phyloP scores from a whole-genome alignment of 1,140 invertebrate genomes.

The Zaprionus lachaisei region DNA sequence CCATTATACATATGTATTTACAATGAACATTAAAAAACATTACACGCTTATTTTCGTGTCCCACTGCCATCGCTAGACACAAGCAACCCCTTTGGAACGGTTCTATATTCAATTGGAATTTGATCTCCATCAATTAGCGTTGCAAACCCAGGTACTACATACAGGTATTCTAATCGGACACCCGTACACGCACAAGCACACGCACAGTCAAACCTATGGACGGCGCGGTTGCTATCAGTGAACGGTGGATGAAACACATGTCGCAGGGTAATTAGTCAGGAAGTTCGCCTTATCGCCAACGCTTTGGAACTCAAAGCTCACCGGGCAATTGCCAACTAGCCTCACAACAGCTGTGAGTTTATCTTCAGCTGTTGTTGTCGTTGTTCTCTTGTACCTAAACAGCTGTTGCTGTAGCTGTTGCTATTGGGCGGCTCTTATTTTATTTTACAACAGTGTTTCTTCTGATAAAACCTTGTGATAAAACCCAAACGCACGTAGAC shows the following conservation, averaged over 20 bases:
- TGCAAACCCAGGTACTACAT: constrained; percentile 10
- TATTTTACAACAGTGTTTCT: constrained; percentile 52
- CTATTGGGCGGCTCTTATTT: constrained; percentile 20
- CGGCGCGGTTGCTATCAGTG: constrained; percentile 36
- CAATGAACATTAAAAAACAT: neutral
- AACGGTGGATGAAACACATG: constrained; percentile 43
- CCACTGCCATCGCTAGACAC: neutral
- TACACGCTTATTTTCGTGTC: neutral
- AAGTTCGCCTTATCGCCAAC: constrained; percentile 45
- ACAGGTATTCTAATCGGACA: constrained; percentile 57
- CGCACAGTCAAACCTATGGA: neutral
- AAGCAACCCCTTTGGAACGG: constrained; percentile 21
- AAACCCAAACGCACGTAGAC: constrained; percentile 49
- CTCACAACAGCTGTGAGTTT: constrained; percentile 26
- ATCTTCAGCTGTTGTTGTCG: neutral
- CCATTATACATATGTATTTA: neutral
- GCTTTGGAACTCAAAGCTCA: constrained; percentile 15
- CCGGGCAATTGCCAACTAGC: constrained; percentile 3
- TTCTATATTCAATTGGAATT: constrained; percentile 59
- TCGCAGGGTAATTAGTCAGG: constrained; percentile 66
- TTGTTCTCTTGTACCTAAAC: constrained; percentile 6
- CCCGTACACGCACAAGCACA: constrained; percentile 8
- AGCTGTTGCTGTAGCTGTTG: constrained; percentile 11
- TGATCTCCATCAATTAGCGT: constrained; percentile 69
- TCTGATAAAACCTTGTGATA: constrained; percentile 69